Base-by-base conservation (phyloP, 2,888 invertebrate species). In the Parochlus steinenii region DNA sequence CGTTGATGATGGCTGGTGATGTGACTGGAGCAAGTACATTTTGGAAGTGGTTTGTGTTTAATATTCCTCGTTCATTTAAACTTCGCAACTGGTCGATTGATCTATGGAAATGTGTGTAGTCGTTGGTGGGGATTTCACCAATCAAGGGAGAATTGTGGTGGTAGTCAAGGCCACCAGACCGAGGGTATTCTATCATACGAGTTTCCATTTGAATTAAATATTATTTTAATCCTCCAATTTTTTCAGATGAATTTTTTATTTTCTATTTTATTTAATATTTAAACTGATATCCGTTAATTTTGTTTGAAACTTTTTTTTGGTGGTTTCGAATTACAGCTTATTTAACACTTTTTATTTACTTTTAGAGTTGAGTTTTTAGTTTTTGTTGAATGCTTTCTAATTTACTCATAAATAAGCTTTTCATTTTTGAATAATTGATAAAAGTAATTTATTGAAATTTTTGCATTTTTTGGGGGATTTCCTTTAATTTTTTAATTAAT, bases 21-120 rank as follows among this genome's bases (percentile, higher is more conserved):
- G 33, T 17, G n/a, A 24, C 4, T 10, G 33, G 24, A 5, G 25
- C 33, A 14, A 33, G 33, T n/a, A 33, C 33, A 33, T 25, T 33
- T 33, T 33, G 33, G 17, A 33, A 24, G 14, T 33, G 33, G 25
- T 33, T 33, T 33, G 33, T 33, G n/a, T 33, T 33, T 24, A 33
- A 12, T 10, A 33, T 33, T 43, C 87, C 59, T n/a, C 60, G 54
- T 33, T 59, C 69, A 20, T 71, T 71, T 46, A 71, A 62, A 24
- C 70, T 69, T 44, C 71, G 61, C 44, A 71, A 52, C 47, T 71
- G 71, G 44, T 71, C 71, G 53, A 71, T 72, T 44, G 72, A 72
- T 46, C 71, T 64, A 50, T 71, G 71, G 48, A 71, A 70, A 42
- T 71, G 68, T 44, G 70, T 66, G 51, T 71, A 71, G 44, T 72